Base-by-base conservation (phyloP, 2,797 vertebrate species). In the Basileuterus tristriatus region DNA sequence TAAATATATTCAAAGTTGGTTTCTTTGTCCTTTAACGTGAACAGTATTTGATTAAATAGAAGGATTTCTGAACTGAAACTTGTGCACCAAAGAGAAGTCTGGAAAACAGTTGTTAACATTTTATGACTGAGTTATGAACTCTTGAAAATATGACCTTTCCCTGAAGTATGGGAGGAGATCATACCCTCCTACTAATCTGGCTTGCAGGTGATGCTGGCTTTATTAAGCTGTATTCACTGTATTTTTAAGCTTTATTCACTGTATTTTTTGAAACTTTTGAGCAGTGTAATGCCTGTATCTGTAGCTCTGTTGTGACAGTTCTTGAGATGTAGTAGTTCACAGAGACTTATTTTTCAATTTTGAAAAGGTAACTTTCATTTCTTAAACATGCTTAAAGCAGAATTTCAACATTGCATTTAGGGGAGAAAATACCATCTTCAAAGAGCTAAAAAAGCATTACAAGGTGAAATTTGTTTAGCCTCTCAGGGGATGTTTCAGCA, bases 81-180 rank as follows among this genome's bases (percentile, higher is more conserved):
- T 64, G 29, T 83, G 50, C 41, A 81, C 17, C 16, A 75, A 77
- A 80, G 71, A 34, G 44, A 90, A 81, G 44, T 67, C 92, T 94
- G 82, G 79, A 77, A 80, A 91, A 56, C 36, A 60, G 52, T 90
- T 84, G 55, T 91, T 83, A 91, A 39, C 29, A 36, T 75, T 93
- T 90, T 90, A 68, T 43, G 53, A 58, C 52, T 64, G 72, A 86
- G 34, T 91, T 91, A 88, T n/a, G 49, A 86, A 74, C 49, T 95
- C 60, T 43, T 49, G 15, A 78, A 94, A 88, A 86, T 43, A 47
- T 1, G 20, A 91, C 12, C 49, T 85, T 89, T 85, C 41, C 27
- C 44, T 63, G 34, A 60, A 74, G 53, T 39, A 44, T 74, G 65
- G 32, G 62, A 39, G 34, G 84, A 89, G 37, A 86, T 15, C 34